Conservation (phyloP, 2,113 vertebrate species). For the Diphyllodes magnificus region DNA sequence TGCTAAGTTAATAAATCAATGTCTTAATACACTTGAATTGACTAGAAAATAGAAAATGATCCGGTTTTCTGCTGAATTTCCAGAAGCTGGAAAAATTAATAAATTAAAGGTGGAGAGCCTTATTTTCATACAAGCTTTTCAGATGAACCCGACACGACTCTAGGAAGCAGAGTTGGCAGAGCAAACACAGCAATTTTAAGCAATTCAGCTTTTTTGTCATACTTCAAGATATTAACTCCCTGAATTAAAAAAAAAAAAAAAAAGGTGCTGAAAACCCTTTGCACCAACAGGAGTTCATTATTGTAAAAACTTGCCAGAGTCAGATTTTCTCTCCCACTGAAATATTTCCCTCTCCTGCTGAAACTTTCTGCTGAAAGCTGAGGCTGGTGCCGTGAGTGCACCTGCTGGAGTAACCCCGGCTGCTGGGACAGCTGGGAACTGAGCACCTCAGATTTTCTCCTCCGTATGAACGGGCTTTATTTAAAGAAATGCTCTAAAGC, state of each 20-base stretch:
- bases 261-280: not conserved
- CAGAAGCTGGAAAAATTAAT: not conserved
- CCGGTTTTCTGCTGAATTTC: not conserved
- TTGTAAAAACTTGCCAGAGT: not conserved
- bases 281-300: not conserved
- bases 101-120: not conserved
- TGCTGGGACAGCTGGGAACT: not conserved
- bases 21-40: not conserved
- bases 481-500: not conserved
- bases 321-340: not conserved
- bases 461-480: not conserved
- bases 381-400: slow-evolving; percentile 20
- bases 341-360: not conserved
- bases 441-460: not conserved
- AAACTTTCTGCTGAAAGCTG: not conserved
- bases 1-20: not conserved
- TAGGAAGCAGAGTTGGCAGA: not conserved
- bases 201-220: not conserved
- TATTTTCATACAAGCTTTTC: not conserved
- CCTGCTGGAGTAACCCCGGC: slow-evolving; percentile 47
- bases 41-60: not conserved
- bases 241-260: not conserved
- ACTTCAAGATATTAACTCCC: not conserved
- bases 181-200: not conserved
- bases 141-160: not conserved